Conservation (phyloP, 1,140 invertebrate species). For the Wasmannia auropunctata region DNA sequence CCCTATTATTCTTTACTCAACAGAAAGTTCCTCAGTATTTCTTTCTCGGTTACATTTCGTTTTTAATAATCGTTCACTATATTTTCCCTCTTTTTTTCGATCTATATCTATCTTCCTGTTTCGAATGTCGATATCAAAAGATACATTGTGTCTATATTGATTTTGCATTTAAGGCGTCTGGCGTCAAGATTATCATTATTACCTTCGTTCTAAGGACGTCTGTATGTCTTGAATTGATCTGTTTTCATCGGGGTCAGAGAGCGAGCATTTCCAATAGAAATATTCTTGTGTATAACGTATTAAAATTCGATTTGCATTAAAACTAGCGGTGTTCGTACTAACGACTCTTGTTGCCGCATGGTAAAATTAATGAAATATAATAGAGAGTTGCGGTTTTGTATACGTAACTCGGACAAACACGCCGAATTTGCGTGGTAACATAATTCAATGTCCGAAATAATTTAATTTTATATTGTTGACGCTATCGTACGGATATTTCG, state of each 20-base stretch:
- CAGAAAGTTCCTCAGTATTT: not conserved
- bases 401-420: not conserved
- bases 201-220: not conserved
- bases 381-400: not conserved
- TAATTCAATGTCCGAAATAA: constrained; percentile 3
- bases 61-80: not conserved
- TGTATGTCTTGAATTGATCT: not conserved
- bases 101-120: not conserved
- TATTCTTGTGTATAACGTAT: not conserved
- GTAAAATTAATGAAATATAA: constrained; percentile 42
- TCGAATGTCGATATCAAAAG: not conserved
- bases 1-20: constrained; percentile 24
- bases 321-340: not conserved
- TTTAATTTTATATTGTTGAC: constrained; percentile 20
- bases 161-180: not conserved
- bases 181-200: not conserved
- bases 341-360: not conserved
- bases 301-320: not conserved
- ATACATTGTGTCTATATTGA: not conserved
- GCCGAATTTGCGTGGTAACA: not conserved
- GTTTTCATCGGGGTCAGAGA: constrained; percentile 15
- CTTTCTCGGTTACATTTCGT: constrained; percentile 6
- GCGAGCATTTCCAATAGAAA: not conserved
- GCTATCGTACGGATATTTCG: not conserved
- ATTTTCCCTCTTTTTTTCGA: not conserved